Evolutionary conservation across 2,113 vertebrate genomes (phyloP), one percentile per base, ranked within the genome.

Genomic region (Gasterosteus aculeatus): DNA sequence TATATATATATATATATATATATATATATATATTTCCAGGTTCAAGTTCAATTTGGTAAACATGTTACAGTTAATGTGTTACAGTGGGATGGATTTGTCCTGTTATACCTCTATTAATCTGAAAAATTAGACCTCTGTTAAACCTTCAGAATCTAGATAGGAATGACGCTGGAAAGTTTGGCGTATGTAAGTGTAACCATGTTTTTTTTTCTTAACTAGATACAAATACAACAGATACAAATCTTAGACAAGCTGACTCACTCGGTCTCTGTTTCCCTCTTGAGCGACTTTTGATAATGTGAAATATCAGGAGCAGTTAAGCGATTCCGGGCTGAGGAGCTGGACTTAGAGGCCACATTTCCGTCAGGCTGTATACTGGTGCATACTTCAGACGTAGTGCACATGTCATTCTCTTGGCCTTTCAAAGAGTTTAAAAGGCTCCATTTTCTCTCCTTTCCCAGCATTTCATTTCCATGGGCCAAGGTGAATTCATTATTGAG

Each of bases 401-500:
- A 33, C 3, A 33, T 41, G 70, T 54, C 65, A 51, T 61, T 61
- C 35, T 58, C 31, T 10, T 75, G 77, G 67, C 81, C 76, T 85
- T 83, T 80, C 29, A 79, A 42, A 59, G 66, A 85, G 81, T 85
- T 78, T 79, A 86, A 78, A 83, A 72, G 51, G 59, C 79, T 78
- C 11, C 10, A 65, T 87, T 83, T 76, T 85, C 80, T 86, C 60
- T 31, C 16, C 2, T 49, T 69, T 61, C 74, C 42, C 33, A n/a
- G 54, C 64, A 22, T 75, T 86, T 90, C 65, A 71, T 57, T 87
- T 38, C 0, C n/a, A 51, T 58, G 59, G 60, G 80, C 82, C 77
- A 81, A 82, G 72, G 76, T 72, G 74, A 90, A 87, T 73, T 82
- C 53, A 67, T 84, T 86, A 86, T 81, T 89, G 80, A 89, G 85